Evolutionary conservation across 2,113 vertebrate species (phyloP).

Genomic region (Morone saxatilis): DNA sequence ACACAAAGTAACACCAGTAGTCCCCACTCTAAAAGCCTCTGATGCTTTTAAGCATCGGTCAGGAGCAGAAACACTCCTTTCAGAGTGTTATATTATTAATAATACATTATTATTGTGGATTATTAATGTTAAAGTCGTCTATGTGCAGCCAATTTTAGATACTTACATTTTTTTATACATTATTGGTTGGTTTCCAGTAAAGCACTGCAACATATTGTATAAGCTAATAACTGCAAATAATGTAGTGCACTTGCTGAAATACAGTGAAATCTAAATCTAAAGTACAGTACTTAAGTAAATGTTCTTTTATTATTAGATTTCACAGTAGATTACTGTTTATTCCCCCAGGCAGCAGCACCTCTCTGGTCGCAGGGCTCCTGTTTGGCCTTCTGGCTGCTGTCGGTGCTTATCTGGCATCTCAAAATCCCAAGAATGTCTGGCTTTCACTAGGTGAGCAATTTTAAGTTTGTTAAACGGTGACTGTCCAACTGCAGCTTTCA

Average conservation of each 20-base stretch:
- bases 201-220: too few relatives aligned
- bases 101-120: background rate
- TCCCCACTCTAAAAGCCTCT: too few relatives aligned
- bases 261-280: too few relatives aligned
- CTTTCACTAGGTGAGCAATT: constrained; percentile 88
- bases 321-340: background rate
- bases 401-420: constrained; percentile 89
- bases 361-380: constrained; percentile 89
- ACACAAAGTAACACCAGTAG: too few relatives aligned
- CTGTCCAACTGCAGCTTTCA: background rate
- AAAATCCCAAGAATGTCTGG: constrained; percentile 89
- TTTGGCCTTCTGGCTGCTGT: constrained; percentile 90
- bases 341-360: constrained; percentile 88
- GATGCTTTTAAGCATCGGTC: too few relatives aligned
- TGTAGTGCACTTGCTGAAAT: too few relatives aligned
- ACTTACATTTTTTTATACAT: too few relatives aligned
- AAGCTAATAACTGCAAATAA: too few relatives aligned
- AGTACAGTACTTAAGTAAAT: too few relatives aligned
- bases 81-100: background rate
- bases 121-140: background rate
- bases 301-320: background rate
- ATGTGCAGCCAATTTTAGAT: background rate
- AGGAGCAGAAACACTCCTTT: background rate
- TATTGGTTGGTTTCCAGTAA: too few relatives aligned
- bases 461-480: background rate